Base-by-base conservation (phyloP, 2,113 vertebrate genomes). In the Sakesphorus luctuosus region DNA sequence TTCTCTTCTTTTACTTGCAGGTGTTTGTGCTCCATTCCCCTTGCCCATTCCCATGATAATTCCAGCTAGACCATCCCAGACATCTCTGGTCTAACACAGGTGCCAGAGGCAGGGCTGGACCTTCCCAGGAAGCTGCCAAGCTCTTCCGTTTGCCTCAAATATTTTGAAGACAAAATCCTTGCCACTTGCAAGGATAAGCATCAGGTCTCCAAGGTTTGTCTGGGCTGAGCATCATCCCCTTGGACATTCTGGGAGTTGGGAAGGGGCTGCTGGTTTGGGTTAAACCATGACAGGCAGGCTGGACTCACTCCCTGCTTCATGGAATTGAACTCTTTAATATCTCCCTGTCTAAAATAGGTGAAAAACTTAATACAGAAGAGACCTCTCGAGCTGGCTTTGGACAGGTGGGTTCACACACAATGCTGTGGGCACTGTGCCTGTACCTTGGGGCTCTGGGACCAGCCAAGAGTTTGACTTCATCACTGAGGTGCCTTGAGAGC, bases 381-480 rank as follows among this genome's bases (percentile, higher is more conserved):
- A 18, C 3, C 24, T n/a, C 38, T 33, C 33, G 44, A 76, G 49
- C 11, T 9, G 25, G 35, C 25, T 79, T 59, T 63, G 43, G 44
- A 24, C 43, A 35, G 63, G 35, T 0, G 2, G 33, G 49, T 43
- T 81, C 35, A 24, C 9, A 25, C 25, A 12, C 0, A 0, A 28
- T 18, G 69, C 61, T 69, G 38, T 4, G 7, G 59, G 49, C 49
- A 47, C 33, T 6, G 2, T 16, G 14, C 10, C 69, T 67, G 59
- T 18, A 9, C 59, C 2, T 0, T 46, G 71, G 50, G 47, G 31
- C 58, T 87, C 33, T 3, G 2, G 7, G 33, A 50, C 24, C 4
- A 1, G 52, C 26, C 35, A 28, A 52, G 72, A 79, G 19, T 28
- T 82, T 69, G 50, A 74, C 24, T 49, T 88, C 52, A 75, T 86